Percentiles rank a stretch among this genome's conserved stretches.
Conservation (phyloP, 2,888 invertebrate species). For the Gastracanthus pulcherrimus region DNA sequence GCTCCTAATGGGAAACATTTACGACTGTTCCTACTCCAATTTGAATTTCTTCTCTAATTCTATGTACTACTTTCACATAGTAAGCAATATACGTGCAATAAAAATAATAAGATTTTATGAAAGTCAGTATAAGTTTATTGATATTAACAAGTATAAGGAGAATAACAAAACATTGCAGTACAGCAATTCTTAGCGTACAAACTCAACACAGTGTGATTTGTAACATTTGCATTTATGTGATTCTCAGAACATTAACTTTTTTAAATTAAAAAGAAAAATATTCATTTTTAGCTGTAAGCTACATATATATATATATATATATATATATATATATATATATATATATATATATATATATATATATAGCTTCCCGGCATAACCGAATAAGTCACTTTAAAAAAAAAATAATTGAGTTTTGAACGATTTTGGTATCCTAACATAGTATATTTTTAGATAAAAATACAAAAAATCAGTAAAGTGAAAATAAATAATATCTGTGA, state of each 20-base stretch:
- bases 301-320: no score
- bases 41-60: background rate
- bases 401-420: slow-evolving; percentile 3
- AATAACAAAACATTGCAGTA: slow-evolving; percentile 15
- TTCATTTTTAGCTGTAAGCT: no score
- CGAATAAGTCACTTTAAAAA: no score
- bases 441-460: no score
- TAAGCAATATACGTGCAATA: slow-evolving; percentile 3
- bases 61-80: background rate
- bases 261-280: background rate
- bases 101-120: slow-evolving; percentile 4
- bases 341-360: no score
- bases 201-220: background rate
- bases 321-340: no score
- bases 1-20: slow-evolving; percentile 61
- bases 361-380: no score
- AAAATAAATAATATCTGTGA: no score
- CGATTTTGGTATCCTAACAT: no score
- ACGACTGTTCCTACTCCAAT: slow-evolving; percentile 61
- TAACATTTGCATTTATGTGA: slow-evolving; percentile 17
- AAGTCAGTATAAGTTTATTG: slow-evolving; percentile 12
- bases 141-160: slow-evolving; percentile 2
- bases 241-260: background rate
- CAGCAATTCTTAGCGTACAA: background rate
- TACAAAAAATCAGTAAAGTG: background rate